Percentiles rank a stretch among this genome's conserved stretches.
Conservation (phyloP, 2,888 invertebrate genomes). For the Ectropis crepuscularia region DNA sequence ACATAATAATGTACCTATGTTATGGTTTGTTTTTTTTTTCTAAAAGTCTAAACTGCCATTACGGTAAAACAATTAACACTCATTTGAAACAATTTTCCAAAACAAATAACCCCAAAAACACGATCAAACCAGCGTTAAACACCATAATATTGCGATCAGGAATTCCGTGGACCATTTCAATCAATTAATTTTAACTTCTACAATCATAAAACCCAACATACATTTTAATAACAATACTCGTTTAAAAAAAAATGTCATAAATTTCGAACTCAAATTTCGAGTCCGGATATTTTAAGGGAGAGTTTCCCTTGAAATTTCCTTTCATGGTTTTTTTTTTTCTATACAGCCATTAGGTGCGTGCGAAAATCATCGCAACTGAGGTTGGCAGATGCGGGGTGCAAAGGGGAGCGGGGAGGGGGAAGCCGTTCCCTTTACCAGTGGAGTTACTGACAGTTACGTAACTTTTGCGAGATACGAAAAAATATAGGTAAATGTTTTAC, state of each 20-base stretch:
- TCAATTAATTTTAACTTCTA: conserved; percentile 19
- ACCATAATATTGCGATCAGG: conserved; percentile 9
- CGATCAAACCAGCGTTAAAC: not conserved
- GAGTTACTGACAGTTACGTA: conserved; percentile 9
- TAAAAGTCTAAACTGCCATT: not conserved
- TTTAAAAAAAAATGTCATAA: conserved; percentile 29
- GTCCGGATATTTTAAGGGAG: conserved; percentile 53
- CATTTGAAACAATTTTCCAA: not conserved
- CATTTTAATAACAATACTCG: conserved; percentile 33
- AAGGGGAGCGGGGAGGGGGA: conserved; percentile 47
- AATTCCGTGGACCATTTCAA: not conserved
- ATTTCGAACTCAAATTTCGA: conserved; percentile 40
- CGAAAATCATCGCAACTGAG: conserved; percentile 72
- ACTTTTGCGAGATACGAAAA: not conserved
- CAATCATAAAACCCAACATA: conserved; percentile 23
- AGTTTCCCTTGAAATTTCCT: conserved; percentile 51
- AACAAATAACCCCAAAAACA: conserved; percentile 11
- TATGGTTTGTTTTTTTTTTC: too few species aligned
- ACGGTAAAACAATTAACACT: not conserved
- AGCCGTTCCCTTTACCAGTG: conserved; percentile 58
- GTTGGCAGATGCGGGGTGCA: conserved; percentile 57
- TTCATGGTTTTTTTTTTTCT: conserved; percentile 59
- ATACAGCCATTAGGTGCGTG: conserved; percentile 70
- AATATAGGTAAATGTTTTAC: too few species aligned
- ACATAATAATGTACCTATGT: too few species aligned